phyloP scores from a whole-genome alignment of 2,797 vertebrate species.

The Salmo trutta region DNA sequence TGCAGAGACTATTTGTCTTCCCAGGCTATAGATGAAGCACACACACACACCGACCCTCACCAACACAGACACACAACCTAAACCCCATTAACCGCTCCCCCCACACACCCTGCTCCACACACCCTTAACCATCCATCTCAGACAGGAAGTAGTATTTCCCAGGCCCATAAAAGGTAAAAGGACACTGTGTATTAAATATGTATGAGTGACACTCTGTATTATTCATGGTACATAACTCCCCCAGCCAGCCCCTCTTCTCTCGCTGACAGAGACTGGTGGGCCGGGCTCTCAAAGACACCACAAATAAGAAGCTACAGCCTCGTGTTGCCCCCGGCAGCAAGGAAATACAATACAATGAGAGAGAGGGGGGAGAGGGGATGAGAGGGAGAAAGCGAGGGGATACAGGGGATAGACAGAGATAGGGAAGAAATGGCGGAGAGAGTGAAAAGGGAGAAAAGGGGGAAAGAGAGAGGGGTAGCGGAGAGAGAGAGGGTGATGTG shows the following conservation, averaged over 20 bases:
- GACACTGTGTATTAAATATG: conserved; percentile 79
- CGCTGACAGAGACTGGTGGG: conserved; percentile 62
- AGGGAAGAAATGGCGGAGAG: background rate
- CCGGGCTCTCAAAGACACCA: conserved; percentile 46
- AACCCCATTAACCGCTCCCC: no score
- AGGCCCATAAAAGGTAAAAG: conserved; percentile 69
- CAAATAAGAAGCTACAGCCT: conserved; percentile 39
- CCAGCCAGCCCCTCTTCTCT: conserved; percentile 44
- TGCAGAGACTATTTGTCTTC: background rate
- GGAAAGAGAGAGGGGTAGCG: no score
- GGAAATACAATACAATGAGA: conserved; percentile 34
- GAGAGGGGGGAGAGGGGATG: background rate
- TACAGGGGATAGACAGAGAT: background rate
- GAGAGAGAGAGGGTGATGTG: background rate
- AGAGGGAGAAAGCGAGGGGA: background rate
- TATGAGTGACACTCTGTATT: conserved; percentile 75
- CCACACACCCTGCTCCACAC: conserved; percentile 11
- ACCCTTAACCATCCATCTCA: background rate
- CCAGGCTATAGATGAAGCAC: no score
- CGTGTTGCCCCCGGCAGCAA: conserved; percentile 30
- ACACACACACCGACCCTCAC: background rate
- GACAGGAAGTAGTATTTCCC: conserved; percentile 70
- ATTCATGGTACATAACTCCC: conserved; percentile 78
- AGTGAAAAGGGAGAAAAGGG: background rate
- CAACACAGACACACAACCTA: conserved; percentile 15